Evolutionary conservation across 2,113 vertebrate species (phyloP).

Genomic region (Catharus minimus): DNA sequence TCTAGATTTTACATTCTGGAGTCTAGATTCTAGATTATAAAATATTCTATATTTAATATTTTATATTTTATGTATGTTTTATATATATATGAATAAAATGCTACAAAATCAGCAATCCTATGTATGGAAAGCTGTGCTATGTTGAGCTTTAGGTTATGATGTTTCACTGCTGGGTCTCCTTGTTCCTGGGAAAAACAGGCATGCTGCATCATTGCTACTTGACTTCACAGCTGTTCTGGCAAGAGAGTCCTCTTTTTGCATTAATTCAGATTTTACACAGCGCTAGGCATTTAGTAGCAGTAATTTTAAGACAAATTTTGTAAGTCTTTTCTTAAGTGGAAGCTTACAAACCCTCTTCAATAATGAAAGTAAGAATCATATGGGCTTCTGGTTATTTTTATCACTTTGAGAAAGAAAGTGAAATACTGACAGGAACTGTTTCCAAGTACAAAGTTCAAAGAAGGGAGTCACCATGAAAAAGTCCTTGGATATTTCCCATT

Average conservation of each 20-base stretch:
- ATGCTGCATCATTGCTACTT: background rate
- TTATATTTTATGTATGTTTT: too few relatives aligned
- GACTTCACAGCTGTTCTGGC: background rate
- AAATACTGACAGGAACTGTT: background rate
- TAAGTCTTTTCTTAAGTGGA: background rate
- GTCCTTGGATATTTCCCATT: background rate
- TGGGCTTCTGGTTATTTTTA: background rate
- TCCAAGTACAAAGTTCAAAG: background rate
- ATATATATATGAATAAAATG: too few relatives aligned
- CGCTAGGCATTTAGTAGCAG: background rate
- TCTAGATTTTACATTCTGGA: too few relatives aligned
- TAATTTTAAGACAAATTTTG: background rate
- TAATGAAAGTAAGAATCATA: background rate
- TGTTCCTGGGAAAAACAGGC: background rate
- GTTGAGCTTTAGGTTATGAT: background rate
- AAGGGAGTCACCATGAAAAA: background rate
- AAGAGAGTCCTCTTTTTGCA: background rate
- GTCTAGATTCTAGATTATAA: too few relatives aligned
- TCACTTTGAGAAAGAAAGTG: background rate
- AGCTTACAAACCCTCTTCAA: background rate
- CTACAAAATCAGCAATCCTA: background rate
- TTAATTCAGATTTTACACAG: background rate
- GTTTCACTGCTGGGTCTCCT: background rate
- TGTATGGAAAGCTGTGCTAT: background rate
- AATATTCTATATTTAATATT: too few relatives aligned